Percentiles rank a stretch among this genome's conserved stretches.
Evolutionary conservation across 2,888 invertebrate species (phyloP).

Genomic region (Diploptera punctata): DNA sequence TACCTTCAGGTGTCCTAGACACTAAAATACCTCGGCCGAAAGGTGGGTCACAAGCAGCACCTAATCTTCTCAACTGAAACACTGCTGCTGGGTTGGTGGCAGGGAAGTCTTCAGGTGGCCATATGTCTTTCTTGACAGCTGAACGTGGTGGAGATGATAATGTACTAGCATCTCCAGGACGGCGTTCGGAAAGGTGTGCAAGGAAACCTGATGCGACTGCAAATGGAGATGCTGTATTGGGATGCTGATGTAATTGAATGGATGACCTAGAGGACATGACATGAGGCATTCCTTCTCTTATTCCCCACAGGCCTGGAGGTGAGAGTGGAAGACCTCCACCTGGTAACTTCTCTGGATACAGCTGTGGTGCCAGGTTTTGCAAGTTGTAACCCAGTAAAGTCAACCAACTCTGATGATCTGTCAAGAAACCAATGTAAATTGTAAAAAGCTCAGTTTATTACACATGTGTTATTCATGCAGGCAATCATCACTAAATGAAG

Average conservation of each 20-base stretch:
- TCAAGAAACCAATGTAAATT: constrained; percentile 49
- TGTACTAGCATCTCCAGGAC: constrained; percentile 67
- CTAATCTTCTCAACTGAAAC: constrained; percentile 50
- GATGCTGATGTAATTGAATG: constrained; percentile 32
- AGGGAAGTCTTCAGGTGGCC: constrained; percentile 63
- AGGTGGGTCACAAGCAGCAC: constrained; percentile 86
- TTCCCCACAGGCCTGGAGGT: constrained; percentile 33
- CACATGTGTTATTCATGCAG: too few species aligned
- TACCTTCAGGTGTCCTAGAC: constrained; percentile 77
- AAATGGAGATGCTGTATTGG: constrained; percentile 51
- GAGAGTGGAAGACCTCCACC: constrained; percentile 46
- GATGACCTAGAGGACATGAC: constrained; percentile 37
- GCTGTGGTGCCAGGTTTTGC: constrained; percentile 84
- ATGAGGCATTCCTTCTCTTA: constrained; percentile 38
- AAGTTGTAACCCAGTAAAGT: constrained; percentile 84
- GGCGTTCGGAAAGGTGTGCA: constrained; percentile 78
- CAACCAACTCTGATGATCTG: constrained; percentile 89
- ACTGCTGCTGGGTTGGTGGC: constrained; percentile 67
- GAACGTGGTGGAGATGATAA: constrained; percentile 72
- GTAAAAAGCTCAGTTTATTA: too few species aligned
- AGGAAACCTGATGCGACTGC: constrained; percentile 85
- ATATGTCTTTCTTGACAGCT: constrained; percentile 78
- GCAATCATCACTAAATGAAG: too few species aligned
- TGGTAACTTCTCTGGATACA: constrained; percentile 74
- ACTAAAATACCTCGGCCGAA: constrained; percentile 84